Base-by-base conservation (phyloP, 1,140 invertebrate genomes). In the Trichomalopsis sarcophagae region DNA sequence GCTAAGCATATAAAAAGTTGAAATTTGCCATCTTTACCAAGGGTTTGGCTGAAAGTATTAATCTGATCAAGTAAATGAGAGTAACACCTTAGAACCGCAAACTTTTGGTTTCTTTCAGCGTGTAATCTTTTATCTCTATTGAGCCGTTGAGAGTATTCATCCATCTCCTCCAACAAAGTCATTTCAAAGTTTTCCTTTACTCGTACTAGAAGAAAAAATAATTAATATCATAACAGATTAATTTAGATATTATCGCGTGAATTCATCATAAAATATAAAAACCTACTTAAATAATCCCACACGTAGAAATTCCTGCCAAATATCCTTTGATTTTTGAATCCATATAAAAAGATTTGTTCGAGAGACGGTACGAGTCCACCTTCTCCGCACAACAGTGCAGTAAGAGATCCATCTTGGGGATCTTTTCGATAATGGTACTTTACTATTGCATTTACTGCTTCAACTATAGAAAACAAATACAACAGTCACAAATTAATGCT, bases 21-120 rank as follows among this genome's bases (percentile, higher is more conserved):
- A 91, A 99, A 99, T 94, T 99, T 99, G 44, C 98, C 98, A 94
- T 99, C 99, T 92, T 99, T 99, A 73, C 99, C 99, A 14, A 99
- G 94, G 17, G 97, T 96, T 84, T 97, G 96, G 79, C 97, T 97
- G 0, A 96, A 96, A 50, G 95, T 95, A 91, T 97, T 96, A 74
- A 99, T 98, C 93, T 98, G 96, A 90, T 97, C 96, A 89, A 97
- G 95, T 1, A 97, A 94, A 89, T 97, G 96, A 89, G 96, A 96
- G 91, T 97, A 97, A 88, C 96, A 95, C 69, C 96, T 93, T 94
- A 97, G 95, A 62, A 96, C 95, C 11, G 95, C 95, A 47, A 96
- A 94, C 84, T 95, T 95, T 90, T 95, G 94, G 89, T 94, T 94
- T 82, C 90, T 91, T 84, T 91, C 90, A 30, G 89, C 76, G 76